These are phyloP conservation scores for Calephelis nemesis DNA, from an alignment of 1,140 invertebrate genomes.

Conservation along the genomic window DNA sequence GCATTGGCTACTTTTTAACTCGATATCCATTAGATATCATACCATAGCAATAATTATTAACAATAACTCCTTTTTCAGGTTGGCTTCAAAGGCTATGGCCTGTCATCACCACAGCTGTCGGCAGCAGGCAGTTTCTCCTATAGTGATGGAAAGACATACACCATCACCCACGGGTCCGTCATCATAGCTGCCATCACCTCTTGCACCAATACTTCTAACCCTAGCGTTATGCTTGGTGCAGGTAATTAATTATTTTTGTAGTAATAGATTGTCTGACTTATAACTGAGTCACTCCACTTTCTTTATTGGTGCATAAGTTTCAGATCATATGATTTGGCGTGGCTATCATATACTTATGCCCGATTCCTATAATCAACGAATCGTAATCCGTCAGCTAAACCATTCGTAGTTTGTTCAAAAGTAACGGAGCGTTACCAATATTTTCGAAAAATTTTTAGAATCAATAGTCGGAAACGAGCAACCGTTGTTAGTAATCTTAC, in stretches of 20 bases:
- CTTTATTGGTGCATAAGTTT: no score
- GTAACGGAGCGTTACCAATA: no score
- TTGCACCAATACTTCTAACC: constrained; percentile 99
- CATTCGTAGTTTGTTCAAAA: no score
- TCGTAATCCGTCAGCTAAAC: no score
- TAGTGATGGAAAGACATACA: constrained; percentile 91
- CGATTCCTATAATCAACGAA: no score
- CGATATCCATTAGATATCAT: not conserved
- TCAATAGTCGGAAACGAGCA: no score
- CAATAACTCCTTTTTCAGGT: constrained; percentile 80
- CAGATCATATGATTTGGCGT: no score
- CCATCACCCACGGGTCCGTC: constrained; percentile 94
- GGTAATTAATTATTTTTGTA: constrained; percentile 38
- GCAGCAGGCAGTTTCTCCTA: constrained; percentile 87
- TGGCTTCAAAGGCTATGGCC: constrained; percentile 96
- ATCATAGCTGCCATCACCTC: constrained; percentile 98
- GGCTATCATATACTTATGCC: no score
- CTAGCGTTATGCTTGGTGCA: constrained; percentile 97
- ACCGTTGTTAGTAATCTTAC: no score
- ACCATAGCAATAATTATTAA: constrained; percentile 27
- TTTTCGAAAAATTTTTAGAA: no score
- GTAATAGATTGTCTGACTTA: not conserved
- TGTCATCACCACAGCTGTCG: constrained; percentile 84
- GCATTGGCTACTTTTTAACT: not conserved
- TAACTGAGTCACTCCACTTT: no score